phyloP scores from a whole-genome alignment of 2,113 vertebrate genomes.

The Manacus vitellinus region DNA sequence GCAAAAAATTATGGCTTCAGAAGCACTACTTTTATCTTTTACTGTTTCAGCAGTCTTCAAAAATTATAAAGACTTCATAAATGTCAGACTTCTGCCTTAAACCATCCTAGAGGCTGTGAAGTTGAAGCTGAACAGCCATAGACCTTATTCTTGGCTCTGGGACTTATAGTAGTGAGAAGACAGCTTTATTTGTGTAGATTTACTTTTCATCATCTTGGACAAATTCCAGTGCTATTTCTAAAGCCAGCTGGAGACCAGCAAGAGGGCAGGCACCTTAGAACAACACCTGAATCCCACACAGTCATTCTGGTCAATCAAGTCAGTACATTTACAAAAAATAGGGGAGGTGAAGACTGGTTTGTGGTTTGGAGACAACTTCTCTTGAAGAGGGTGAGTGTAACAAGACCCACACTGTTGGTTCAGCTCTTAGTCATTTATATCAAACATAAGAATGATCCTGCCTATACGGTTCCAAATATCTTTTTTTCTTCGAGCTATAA shows the following conservation, averaged over 20 bases:
- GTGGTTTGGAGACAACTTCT: neutral
- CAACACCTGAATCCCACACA: neutral
- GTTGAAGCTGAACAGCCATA: neutral
- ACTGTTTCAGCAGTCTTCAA: neutral
- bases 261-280: neutral
- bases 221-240: neutral
- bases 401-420: neutral
- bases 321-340: neutral
- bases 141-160: neutral
- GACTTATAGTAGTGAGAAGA: neutral
- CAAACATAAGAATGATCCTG: neutral
- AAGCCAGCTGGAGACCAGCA: neutral
- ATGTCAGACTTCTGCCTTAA: slow-evolving; percentile 27
- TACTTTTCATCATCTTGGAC: neutral
- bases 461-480: neutral
- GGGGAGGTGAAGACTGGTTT: neutral
- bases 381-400: neutral
- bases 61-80: slow-evolving; percentile 26
- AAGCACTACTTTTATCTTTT: slow-evolving; percentile 15
- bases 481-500: neutral
- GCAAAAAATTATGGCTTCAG: neutral
- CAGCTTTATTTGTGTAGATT: neutral
- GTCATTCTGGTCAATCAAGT: neutral
- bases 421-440: neutral
- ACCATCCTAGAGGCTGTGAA: neutral